These are phyloP conservation scores for Plestiodon gilberti DNA, from an alignment of 2,113 vertebrate species.

Conservation along the genomic window DNA sequence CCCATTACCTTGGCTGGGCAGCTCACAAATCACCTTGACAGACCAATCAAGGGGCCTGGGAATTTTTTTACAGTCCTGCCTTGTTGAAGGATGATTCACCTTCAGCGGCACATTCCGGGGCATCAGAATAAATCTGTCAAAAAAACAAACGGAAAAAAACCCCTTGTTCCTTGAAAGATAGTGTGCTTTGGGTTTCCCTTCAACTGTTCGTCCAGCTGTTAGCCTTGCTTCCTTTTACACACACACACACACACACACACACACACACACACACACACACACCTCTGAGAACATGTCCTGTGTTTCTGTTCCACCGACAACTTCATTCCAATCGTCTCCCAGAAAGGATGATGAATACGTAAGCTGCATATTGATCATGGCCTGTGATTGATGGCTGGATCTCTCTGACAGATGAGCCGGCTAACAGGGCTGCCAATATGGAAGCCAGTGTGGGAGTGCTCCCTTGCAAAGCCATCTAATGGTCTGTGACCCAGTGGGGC, in stretches of 20 bases:
- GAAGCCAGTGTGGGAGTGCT: conserved; percentile 77
- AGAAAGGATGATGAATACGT: conserved; percentile 87
- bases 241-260: no score
- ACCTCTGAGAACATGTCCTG: not conserved
- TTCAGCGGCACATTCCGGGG: conserved; percentile 44
- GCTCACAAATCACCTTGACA: conserved; percentile 90
- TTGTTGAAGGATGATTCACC: conserved; percentile 75
- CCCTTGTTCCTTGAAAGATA: conserved; percentile 32
- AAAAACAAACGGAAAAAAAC: conserved; percentile 41
- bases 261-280: no score
- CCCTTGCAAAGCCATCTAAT: conserved; percentile 79
- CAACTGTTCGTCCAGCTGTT: conserved; percentile 15
- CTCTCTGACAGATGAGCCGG: conserved; percentile 88
- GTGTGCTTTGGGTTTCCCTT: conserved; percentile 31
- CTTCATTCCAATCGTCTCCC: conserved; percentile 85
- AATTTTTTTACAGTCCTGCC: conserved; percentile 62
- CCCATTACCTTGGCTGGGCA: conserved; percentile 73
- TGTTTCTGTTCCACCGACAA: conserved; percentile 66
- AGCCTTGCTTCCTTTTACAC: conserved; percentile 48
- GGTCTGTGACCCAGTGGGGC: conserved; percentile 71
- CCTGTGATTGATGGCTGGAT: conserved; percentile 84
- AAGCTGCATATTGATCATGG: conserved; percentile 90
- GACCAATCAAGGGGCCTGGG: conserved; percentile 80
- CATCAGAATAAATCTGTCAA: conserved; percentile 76
- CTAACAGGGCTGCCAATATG: conserved; percentile 84